Evolutionary conservation across 2,797 vertebrate genomes (phyloP), one percentile per base, ranked within the genome.

Genomic region (Sebastes goodei): DNA sequence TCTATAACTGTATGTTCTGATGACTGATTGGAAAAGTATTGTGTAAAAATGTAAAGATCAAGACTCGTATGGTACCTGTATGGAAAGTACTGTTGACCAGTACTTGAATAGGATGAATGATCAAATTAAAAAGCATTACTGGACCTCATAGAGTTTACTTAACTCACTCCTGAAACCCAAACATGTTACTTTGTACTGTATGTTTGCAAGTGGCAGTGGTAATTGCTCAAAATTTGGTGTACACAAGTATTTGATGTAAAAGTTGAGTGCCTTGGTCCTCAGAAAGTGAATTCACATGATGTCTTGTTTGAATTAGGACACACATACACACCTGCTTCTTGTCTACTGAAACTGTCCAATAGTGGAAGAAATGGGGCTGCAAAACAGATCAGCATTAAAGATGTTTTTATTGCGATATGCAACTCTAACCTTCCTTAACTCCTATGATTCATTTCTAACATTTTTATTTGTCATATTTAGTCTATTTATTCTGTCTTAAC

Each of bases 201-300:
- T 23, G 53, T 78, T 62, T 84, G 72, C 55, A 76, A 38, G 61
- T 78, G 62, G 67, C 69, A 25, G 76, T 63, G 77, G 61, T 42
- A 76, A 33, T 75, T 71, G 78, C 62, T 81, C 46, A 55, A 68
- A 78, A 74, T 79, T 71, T 78, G 62, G 60, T 79, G 78, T 86
- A 60, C 67, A 78, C 66, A 71, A 71, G 74, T 88, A 76, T 91
- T 85, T 80, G 71, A 76, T 82, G 88, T 90, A 75, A 72, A 91
- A 73, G 74, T 75, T 23, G 84, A 93, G 94, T 95, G 94, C 93
- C 94, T 94, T 92, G 83, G 88, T 88, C 70, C 74, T 85, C 27
- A 67, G 69, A 88, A 78, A 86, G 60, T 78, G 53, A 78, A 60
- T 74, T 89, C 81, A 83, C 78, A 74, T 46, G 79, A 79, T 79